phyloP scores from a whole-genome alignment of 2,888 invertebrate species.

The Acanthoscelides obtectus region DNA sequence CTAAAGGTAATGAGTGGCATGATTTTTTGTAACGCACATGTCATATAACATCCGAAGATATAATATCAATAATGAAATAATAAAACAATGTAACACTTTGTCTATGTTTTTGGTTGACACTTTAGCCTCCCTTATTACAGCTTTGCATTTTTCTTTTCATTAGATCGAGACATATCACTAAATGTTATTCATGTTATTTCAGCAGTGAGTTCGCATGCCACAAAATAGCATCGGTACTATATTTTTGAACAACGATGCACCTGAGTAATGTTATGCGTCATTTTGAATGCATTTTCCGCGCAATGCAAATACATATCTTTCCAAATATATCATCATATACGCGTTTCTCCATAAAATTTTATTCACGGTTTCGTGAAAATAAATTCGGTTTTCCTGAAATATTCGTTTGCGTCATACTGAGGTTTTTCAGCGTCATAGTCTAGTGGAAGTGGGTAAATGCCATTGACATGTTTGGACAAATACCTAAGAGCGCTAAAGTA shows the following conservation, averaged over 20 bases:
- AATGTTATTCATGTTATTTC: too few species aligned
- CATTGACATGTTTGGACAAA: background rate
- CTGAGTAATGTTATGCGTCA: background rate
- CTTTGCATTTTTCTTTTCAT: too few species aligned
- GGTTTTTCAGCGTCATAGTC: background rate
- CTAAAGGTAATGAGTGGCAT: too few species aligned
- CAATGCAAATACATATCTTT: background rate
- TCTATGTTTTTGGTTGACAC: too few species aligned
- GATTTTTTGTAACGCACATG: too few species aligned
- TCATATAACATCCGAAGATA: too few species aligned
- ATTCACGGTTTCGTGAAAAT: slow-evolving; percentile 24
- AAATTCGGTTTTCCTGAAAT: slow-evolving; percentile 19
- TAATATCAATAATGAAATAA: too few species aligned
- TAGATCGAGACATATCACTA: too few species aligned
- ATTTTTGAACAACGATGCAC: background rate
- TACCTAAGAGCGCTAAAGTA: background rate
- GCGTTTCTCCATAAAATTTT: slow-evolving; percentile 4
- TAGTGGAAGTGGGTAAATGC: background rate
- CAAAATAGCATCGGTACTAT: too few species aligned
- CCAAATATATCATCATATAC: background rate
- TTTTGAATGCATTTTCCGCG: background rate
- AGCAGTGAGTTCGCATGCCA: too few species aligned
- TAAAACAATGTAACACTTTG: too few species aligned
- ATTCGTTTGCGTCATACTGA: slow-evolving; percentile 20
- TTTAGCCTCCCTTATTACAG: too few species aligned